Base-by-base conservation (phyloP, 2,888 invertebrate genomes). In the Aphodius sticticus region DNA sequence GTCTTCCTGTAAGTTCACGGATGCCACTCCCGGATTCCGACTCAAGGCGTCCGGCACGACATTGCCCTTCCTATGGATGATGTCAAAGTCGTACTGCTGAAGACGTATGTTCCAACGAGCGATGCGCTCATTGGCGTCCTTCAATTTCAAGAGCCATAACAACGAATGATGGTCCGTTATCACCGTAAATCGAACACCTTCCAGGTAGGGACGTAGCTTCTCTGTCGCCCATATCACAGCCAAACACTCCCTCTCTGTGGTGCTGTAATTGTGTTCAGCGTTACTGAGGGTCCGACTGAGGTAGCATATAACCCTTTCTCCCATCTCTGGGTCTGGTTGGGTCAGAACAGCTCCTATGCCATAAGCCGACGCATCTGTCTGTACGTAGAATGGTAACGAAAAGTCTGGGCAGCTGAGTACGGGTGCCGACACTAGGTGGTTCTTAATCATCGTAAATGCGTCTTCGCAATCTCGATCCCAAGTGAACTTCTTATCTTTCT, bases 321-420 rank as follows among this genome's bases (percentile, higher is more conserved):
- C 80, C 26, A 26, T 26, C 0, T 79, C 83, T 14, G 78, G 76
- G 12, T 78, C 72, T 0, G 76, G 15, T 70, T 84, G 83, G 0
- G 82, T 79, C n/a, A 84, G 76, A 0, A 83, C 82, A 2, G 82
- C 82, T 0, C 84, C 85, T 4, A 84, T 16, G 3, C 83, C 84
- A 70, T 70, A 83, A 2, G 76, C 81, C 7, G 81, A 81, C 1
- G 83, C 84, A 79, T 85, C 84, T 7, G 83, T 82, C 53, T 84
- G 84, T 15, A 85, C 70, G 0, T 75, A 79, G 78, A 84, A 84
- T 6, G 81, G 78, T 6, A 38, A 14, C 14, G 5, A 37, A 69
- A 74, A 81, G 75, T 82, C 77, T 1, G 80, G 81, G 3, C 80
- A 79, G 16, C 36, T 69, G 5, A 80, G 74, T 5, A 81, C 16